Percentiles rank a stretch among this genome's conserved stretches.
Evolutionary conservation across 2,797 vertebrate genomes (phyloP).

Genomic region (Acanthornis magna): DNA sequence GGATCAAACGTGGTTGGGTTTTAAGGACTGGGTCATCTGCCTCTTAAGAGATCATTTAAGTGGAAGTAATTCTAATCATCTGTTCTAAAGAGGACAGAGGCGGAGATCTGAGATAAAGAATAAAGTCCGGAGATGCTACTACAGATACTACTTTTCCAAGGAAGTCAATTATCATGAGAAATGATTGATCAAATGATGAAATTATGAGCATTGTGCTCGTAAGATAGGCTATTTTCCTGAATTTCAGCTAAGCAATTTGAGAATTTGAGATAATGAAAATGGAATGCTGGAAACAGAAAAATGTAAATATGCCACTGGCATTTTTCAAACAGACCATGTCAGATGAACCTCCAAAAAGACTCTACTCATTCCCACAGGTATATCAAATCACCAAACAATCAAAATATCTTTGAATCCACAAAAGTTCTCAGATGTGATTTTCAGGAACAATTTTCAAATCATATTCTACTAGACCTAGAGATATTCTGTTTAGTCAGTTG

Average conservation of each 20-base stretch:
- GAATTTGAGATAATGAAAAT: not conserved
- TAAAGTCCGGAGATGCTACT: not conserved
- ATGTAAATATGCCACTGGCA: not conserved
- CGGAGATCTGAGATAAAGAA: not conserved
- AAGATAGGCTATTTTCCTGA: not conserved
- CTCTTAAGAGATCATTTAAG: not conserved
- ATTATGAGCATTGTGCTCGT: not conserved
- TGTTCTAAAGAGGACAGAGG: not conserved
- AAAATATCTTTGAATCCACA: not conserved
- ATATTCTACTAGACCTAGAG: not conserved
- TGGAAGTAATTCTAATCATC: not conserved
- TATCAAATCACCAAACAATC: not conserved
- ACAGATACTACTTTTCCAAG: not conserved
- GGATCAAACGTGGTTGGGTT: not conserved
- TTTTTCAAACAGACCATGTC: not conserved
- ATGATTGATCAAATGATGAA: not conserved
- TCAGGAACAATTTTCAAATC: not conserved
- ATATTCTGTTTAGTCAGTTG: not conserved
- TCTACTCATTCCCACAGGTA: not conserved
- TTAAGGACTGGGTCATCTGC: not conserved
- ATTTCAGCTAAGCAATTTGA: not conserved
- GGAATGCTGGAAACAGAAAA: not conserved
- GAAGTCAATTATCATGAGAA: not conserved
- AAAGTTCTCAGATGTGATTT: not conserved
- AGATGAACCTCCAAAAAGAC: not conserved